Evolutionary conservation across 2,113 vertebrate species (phyloP).

Genomic region (Pheucticus melanocephalus): DNA sequence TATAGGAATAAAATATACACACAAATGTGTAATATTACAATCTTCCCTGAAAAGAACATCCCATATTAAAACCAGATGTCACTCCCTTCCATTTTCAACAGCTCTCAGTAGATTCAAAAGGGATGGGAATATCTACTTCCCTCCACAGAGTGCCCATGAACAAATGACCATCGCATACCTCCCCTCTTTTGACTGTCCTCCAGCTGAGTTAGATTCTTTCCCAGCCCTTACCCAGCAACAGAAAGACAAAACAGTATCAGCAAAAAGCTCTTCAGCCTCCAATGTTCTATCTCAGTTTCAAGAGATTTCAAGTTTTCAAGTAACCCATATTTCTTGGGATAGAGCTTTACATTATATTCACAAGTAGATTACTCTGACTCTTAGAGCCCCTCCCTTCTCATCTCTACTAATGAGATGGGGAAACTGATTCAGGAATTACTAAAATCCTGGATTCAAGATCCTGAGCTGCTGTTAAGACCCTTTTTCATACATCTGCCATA

Average conservation of each 20-base stretch:
- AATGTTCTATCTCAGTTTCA: not conserved
- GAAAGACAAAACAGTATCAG: not conserved
- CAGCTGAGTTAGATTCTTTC: not conserved
- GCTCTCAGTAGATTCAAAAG: not conserved
- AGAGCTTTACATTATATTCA: not conserved
- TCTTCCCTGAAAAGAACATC: not conserved
- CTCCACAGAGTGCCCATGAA: not conserved
- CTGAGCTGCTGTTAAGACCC: not conserved
- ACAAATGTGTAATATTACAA: not conserved
- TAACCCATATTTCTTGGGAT: not conserved
- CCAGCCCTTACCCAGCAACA: not conserved
- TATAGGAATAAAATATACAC: not conserved
- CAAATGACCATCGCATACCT: not conserved
- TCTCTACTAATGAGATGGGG: not conserved
- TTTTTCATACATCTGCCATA: not conserved
- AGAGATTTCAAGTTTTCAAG: not conserved
- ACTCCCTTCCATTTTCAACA: not conserved
- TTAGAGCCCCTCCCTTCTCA: not conserved
- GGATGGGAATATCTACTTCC: not conserved
- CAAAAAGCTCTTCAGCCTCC: not conserved
- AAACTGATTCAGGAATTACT: not conserved
- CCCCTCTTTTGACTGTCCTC: not conserved
- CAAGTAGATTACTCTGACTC: not conserved
- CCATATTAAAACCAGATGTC: not conserved
- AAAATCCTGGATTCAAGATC: not conserved